Conservation (phyloP, 2,888 invertebrate species). For the Deilephila elpenor region DNA sequence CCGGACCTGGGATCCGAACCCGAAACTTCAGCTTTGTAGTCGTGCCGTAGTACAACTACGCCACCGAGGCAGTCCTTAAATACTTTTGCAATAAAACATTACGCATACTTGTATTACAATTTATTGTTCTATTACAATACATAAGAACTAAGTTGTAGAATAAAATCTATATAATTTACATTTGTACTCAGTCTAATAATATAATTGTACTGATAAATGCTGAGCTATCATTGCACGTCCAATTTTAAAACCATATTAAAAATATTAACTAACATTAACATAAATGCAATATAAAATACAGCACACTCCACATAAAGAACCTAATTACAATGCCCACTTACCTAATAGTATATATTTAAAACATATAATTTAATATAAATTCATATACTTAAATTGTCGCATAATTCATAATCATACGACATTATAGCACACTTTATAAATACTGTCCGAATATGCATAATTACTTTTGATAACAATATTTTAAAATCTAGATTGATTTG, state of each 20-base stretch:
- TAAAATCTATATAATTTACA: slow-evolving; percentile 23
- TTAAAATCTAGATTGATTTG: no score
- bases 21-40: no score
- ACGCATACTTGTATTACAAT: slow-evolving; percentile 31
- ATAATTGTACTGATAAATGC: slow-evolving; percentile 39
- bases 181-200: slow-evolving; percentile 43
- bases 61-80: no score
- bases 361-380: not conserved
- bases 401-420: not conserved
- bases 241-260: slow-evolving; percentile 9
- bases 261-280: not conserved
- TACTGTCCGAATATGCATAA: slow-evolving; percentile 1
- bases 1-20: no score
- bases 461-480: slow-evolving; percentile 4
- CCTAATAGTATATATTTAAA: not conserved
- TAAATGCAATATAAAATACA: not conserved
- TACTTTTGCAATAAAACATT: no score
- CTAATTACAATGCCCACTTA: slow-evolving; percentile 16
- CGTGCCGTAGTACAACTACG: no score
- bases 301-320: not conserved
- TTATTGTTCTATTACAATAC: slow-evolving; percentile 34
- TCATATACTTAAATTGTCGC: not conserved
- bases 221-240: slow-evolving; percentile 15
- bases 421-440: slow-evolving; percentile 21
- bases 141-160: slow-evolving; percentile 13